Evolutionary conservation across 2,888 invertebrate species (phyloP).

Genomic region (Xestoiulus laeticollis): DNA sequence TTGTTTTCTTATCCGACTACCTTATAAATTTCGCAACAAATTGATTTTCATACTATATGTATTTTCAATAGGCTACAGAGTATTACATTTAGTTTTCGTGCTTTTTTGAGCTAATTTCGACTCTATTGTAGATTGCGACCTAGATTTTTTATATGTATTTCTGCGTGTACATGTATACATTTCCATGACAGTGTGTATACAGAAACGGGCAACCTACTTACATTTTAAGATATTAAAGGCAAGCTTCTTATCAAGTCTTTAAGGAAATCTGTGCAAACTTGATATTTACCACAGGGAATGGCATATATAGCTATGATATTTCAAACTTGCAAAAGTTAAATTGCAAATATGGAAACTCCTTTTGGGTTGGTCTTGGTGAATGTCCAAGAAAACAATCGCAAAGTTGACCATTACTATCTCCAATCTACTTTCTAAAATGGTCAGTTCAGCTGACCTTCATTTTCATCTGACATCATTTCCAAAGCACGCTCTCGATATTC

Average conservation of each 20-base stretch:
- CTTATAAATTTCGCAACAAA: background rate
- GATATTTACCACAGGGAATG: background rate
- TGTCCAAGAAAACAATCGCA: background rate
- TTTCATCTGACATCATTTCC: conserved; percentile 14
- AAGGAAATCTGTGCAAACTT: background rate
- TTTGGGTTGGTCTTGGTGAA: background rate
- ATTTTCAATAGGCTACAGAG: background rate
- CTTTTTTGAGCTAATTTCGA: conserved; percentile 8
- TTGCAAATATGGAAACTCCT: background rate
- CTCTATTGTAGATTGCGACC: conserved; percentile 28
- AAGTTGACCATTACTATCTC: background rate
- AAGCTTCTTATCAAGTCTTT: conserved; percentile 1
- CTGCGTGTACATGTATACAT: conserved; percentile 12
- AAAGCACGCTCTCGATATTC: background rate
- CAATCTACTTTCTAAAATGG: conserved; percentile 7
- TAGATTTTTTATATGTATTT: background rate
- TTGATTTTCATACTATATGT: conserved; percentile 2
- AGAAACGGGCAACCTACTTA: conserved; percentile 33
- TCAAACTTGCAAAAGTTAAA: background rate
- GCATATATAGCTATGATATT: background rate
- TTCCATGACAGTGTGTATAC: background rate
- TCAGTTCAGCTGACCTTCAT: background rate
- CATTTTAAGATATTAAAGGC: conserved; percentile 10
- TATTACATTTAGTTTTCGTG: background rate
- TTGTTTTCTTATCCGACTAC: background rate